These are phyloP conservation scores for Antechinus stuartii DNA, from an alignment of 2,113 vertebrate species.

Conservation along the genomic window DNA sequence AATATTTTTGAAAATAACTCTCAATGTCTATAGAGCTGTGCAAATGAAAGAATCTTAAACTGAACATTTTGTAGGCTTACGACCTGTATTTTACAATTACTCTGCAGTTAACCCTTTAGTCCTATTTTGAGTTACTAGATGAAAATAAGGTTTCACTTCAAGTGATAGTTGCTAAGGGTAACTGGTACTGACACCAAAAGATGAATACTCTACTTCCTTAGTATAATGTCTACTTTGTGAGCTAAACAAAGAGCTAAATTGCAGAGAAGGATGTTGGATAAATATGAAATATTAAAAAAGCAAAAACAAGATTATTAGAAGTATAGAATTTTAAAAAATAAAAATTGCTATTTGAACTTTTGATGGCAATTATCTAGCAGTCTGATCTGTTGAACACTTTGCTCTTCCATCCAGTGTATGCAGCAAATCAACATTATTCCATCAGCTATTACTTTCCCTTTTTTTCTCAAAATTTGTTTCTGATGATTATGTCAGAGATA, in stretches of 20 bases:
- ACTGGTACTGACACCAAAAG: constrained; percentile 83
- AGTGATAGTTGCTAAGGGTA: constrained; percentile 86
- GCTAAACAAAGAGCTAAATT: constrained; percentile 88
- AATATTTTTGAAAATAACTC: constrained; percentile 59
- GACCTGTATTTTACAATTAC: constrained; percentile 70
- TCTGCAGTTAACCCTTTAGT: constrained; percentile 82
- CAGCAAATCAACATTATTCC: constrained; percentile 38
- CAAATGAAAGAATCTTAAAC: constrained; percentile 73
- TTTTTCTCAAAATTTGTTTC: constrained; percentile 50
- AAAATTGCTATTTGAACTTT: constrained; percentile 62
- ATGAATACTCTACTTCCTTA: constrained; percentile 86
- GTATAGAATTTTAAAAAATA: constrained; percentile 59
- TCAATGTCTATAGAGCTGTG: constrained; percentile 56
- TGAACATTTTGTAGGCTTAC: constrained; percentile 72
- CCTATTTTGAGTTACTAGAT: constrained; percentile 81
- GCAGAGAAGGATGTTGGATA: constrained; percentile 80
- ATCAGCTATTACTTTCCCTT: constrained; percentile 9
- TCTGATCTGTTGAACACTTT: constrained; percentile 14
- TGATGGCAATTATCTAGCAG: constrained; percentile 47
- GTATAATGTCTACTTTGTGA: constrained; percentile 87
- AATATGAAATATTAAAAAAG: constrained; percentile 82
- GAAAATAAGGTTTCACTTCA: constrained; percentile 84
- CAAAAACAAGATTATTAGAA: constrained; percentile 71
- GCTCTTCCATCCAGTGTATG: not conserved
- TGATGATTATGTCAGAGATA: constrained; percentile 1